Base-by-base conservation (phyloP, 1,140 invertebrate species). In the Cataglyphis hispanica region DNA sequence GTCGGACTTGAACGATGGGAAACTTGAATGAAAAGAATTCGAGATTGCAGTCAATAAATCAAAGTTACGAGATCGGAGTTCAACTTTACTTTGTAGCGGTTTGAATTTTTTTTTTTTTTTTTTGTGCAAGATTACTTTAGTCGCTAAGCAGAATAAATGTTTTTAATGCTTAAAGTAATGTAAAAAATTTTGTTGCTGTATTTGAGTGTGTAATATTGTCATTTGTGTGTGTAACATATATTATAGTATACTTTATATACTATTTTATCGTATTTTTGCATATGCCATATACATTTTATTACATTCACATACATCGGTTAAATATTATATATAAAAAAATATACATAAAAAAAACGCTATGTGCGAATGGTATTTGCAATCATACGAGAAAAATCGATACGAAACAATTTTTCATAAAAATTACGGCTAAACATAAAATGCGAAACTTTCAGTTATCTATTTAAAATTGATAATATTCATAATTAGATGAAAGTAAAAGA, bases 11-110 rank as follows among this genome's bases (percentile, higher is more conserved):
- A 83, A 60, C 66, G 31, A 31, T 0, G 31, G 2, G 1, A 66
- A 72, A 72, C 25, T 61, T 61, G 37, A 83, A 60, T 53, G 67
- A 60, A 72, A 60, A 72, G 78, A 83, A 83, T 83, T 74, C 31
- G 1, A 40, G 40, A 83, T 83, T 83, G 67, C 78, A 74, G 78
- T 83, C 78, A 46, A 83, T 83, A 83, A 83, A 74, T 83, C 78
- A 74, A 58, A 83, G 67, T 83, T 74, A 83, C 50, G 34, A 25
- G 37, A 83, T 40, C 34, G 19, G 34, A 25, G 22, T 58, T n/a
- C 19, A 72, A 37, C 27, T 83, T 63, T 43, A 80, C 46, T 4
- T 19, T 19, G 27, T 40, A 72, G 13, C 1, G 19, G 53, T 31
- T 0, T 60, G 1, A 16, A 46, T 60, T 19, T 7, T 53, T 58